phyloP scores from a whole-genome alignment of 2,888 invertebrate species.

The Apoderus coryli region DNA sequence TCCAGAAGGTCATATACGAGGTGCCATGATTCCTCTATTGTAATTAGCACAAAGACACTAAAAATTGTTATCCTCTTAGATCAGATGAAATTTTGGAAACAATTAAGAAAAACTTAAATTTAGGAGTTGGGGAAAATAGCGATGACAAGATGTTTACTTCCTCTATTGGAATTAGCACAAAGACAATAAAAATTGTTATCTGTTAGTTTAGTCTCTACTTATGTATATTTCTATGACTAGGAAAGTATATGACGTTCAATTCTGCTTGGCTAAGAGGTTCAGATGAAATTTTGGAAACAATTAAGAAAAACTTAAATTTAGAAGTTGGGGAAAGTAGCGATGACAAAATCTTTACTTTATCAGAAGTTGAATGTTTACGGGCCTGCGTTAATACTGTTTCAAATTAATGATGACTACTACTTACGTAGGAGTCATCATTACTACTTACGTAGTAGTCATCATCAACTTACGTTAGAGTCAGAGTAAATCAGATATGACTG shows the following conservation, averaged over 20 bases:
- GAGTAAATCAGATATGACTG: not conserved
- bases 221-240: too few relatives aligned
- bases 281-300: constrained; percentile 72
- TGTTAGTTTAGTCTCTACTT: too few relatives aligned
- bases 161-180: constrained; percentile 99
- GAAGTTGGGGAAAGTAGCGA: constrained; percentile 63
- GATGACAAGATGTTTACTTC: constrained; percentile 99
- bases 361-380: constrained; percentile 98
- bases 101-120: constrained; percentile 93
- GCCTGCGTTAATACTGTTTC: constrained; percentile 99
- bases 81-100: constrained; percentile 93
- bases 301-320: constrained; percentile 41
- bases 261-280: constrained; percentile 93
- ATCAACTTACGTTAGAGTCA: constrained; percentile 38
- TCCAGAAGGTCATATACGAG: constrained; percentile 89
- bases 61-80: constrained; percentile 98
- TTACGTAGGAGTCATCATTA: too few relatives aligned
- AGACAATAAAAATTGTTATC: too few relatives aligned
- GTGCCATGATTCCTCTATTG: constrained; percentile 89
- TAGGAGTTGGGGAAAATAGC: constrained; percentile 87
- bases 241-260: constrained; percentile 90
- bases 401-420: constrained; percentile 94
- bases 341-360: constrained; percentile 81
- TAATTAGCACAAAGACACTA: constrained; percentile 97
- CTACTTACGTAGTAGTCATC: too few relatives aligned